Evolutionary conservation across 2,888 invertebrate species (phyloP).

Genomic region (Melikaiella ostensackeni): DNA sequence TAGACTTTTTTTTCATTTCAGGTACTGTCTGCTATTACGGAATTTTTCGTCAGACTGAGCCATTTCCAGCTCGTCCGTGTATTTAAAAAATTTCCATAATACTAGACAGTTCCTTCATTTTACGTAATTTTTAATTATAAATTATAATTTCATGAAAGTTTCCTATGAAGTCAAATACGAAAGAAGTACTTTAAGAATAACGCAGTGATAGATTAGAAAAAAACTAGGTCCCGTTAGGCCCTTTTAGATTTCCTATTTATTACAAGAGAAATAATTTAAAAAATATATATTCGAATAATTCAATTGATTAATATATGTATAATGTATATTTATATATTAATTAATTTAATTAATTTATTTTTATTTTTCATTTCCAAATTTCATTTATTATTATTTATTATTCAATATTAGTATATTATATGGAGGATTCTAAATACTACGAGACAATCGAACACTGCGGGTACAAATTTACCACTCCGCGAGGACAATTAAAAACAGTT

Average conservation of each 20-base stretch:
- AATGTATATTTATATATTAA: no score
- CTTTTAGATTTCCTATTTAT: neutral
- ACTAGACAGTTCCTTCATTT: no score
- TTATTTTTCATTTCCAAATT: no score
- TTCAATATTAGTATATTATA: neutral
- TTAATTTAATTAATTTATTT: no score
- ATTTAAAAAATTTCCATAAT: no score
- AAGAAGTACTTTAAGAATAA: neutral
- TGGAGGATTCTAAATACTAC: neutral
- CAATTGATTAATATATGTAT: no score
- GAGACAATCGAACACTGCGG: slow-evolving; percentile 6
- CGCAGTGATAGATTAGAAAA: slow-evolving; percentile 7
- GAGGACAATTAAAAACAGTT: slow-evolving; percentile 19
- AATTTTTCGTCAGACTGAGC: no score
- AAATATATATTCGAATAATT: neutral
- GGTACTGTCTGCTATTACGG: no score
- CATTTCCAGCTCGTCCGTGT: no score
- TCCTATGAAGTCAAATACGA: neutral
- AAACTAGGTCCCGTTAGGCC: no score
- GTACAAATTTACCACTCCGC: slow-evolving; percentile 1
- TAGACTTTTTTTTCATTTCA: no score
- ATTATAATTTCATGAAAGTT: neutral
- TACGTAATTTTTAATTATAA: neutral
- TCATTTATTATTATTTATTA: no score
- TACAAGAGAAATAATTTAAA: neutral